These are phyloP conservation scores for Scomber japonicus DNA, from an alignment of 2,113 vertebrate species.

Conservation along the genomic window DNA sequence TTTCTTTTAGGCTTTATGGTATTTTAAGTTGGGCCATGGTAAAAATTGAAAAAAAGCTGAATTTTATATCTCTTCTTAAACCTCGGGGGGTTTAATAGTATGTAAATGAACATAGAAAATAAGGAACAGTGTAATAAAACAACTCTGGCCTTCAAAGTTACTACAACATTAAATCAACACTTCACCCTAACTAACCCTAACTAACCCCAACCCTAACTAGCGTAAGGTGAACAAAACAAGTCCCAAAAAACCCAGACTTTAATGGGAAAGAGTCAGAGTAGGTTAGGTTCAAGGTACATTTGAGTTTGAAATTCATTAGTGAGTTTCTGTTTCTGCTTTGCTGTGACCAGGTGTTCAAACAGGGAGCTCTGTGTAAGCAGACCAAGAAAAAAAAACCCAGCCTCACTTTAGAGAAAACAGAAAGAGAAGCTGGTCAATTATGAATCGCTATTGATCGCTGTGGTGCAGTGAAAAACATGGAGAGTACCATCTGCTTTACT, in stretches of 20 bases:
- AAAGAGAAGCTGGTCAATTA: slow-evolving; percentile 46
- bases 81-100: neutral
- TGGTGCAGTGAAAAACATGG: slow-evolving; percentile 5
- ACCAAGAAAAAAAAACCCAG: slow-evolving; percentile 63
- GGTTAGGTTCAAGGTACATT: neutral
- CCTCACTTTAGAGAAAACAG: slow-evolving; percentile 7
- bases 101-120: neutral
- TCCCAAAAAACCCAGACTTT: neutral
- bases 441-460: slow-evolving; percentile 48
- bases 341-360: slow-evolving; percentile 48
- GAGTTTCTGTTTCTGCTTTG: slow-evolving; percentile 25
- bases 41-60: neutral
- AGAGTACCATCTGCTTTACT: neutral
- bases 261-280: neutral
- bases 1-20: neutral
- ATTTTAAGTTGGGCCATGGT: neutral
- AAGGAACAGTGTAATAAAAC: no score
- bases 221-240: neutral
- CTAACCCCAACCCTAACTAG: neutral
- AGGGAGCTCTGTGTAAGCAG: slow-evolving; percentile 65
- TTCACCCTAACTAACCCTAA: no score
- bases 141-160: no score
- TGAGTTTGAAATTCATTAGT: neutral
- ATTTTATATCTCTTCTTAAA: neutral
- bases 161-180: neutral